Base-by-base conservation (phyloP, 2,888 invertebrate genomes). In the Strigamia transsilvanica region DNA sequence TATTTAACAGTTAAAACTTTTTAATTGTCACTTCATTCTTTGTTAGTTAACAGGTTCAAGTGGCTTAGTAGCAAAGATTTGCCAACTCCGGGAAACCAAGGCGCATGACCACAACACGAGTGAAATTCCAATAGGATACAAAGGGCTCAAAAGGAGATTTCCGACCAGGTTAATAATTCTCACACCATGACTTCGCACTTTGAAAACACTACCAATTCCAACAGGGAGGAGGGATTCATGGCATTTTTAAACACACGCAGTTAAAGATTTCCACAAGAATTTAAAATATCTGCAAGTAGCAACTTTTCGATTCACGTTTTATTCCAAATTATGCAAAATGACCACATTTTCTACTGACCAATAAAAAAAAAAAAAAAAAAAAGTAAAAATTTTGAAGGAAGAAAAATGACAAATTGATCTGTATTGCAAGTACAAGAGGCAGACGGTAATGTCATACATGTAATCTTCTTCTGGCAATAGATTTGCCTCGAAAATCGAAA, bases 401-500 rank as follows among this genome's bases (percentile, higher is more conserved):
- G 6, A 32, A 73, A 73, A 73, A 73, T 73, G 73, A 73, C 27
- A 73, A 73, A 73, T 73, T 73, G 27, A 32, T 73, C 73, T 15
- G 13, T 10, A 73, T n/a, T 32, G 32, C 23, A 73, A 73, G 12
- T 23, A 73, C 32, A 32, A 73, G 73, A 10, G n/a, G 73, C 73
- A 73, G 27, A 73, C 32, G 73, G 73, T 73, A 32, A 32, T 27
- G 32, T 23, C 73, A 73, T 32, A 32, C 15, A 27, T 73, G 73
- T 73, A 73, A 73, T 73, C 73, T 73, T 73, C 73, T 23, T 73
- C 73, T 73, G 56, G 73, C 73, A 73, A 73, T 73, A 73, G 73
- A 73, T 73, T 32, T 73, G 73, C 3, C 32, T 15, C 23, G 73
- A 56, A 73, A 73, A 12, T 15, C 23, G 73, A 56, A 73, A 73